Percentiles rank a stretch among this genome's conserved stretches.
Conservation (phyloP, 2,113 vertebrate genomes). For the Pedionomus torquatus region DNA sequence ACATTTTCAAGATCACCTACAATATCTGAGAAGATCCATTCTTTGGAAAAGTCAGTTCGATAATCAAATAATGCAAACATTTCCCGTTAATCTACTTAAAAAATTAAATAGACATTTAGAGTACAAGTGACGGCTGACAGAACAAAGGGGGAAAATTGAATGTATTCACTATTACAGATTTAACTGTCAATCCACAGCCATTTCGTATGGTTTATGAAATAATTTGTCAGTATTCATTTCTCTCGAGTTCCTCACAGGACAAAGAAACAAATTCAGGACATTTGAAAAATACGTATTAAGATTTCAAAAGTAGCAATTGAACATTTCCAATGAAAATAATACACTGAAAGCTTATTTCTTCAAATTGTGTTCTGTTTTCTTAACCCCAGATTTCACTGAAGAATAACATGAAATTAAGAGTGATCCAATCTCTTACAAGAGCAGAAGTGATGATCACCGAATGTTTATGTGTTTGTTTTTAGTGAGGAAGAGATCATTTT, state of each 20-base stretch:
- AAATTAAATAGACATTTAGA: conserved; percentile 57
- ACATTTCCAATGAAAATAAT: background rate
- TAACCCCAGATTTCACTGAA: background rate
- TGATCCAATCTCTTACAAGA: fast-evolving
- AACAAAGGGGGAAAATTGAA: conserved; percentile 63
- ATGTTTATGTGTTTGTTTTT: background rate
- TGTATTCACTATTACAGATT: conserved; percentile 41
- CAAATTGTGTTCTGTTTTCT: background rate
- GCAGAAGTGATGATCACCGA: background rate
- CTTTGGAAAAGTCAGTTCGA: conserved; percentile 45
- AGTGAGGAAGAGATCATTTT: background rate
- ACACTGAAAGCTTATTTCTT: background rate
- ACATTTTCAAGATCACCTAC: conserved; percentile 18
- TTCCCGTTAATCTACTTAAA: conserved; percentile 33
- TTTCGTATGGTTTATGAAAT: conserved; percentile 43
- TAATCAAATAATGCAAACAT: conserved; percentile 40
- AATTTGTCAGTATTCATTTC: conserved; percentile 30
- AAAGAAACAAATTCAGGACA: conserved; percentile 49
- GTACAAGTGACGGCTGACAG: conserved; percentile 49
- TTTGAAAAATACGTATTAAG: conserved; percentile 16
- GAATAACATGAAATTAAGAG: background rate
- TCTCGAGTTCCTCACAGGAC: conserved; percentile 20
- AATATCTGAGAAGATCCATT: conserved; percentile 43
- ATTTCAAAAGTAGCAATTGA: background rate
- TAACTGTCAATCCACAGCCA: conserved; percentile 54